phyloP scores from a whole-genome alignment of 1,140 invertebrate genomes.

The Sipha flava region DNA sequence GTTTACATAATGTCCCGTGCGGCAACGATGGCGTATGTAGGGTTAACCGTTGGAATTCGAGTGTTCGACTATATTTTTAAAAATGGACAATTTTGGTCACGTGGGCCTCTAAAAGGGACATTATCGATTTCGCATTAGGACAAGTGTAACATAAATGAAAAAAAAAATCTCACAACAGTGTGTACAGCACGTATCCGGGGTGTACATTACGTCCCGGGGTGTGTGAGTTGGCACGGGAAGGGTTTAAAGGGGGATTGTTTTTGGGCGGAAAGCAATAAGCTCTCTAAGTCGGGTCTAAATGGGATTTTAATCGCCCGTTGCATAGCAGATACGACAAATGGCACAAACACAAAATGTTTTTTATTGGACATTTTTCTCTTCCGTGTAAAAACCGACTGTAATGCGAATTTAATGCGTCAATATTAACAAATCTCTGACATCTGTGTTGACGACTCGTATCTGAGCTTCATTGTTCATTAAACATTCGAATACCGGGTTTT shows the following conservation, averaged over 20 bases:
- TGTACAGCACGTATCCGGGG: conserved; percentile 3
- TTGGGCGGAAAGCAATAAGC: conserved; percentile 28
- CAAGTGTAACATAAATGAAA: conserved; percentile 11
- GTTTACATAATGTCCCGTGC: neutral
- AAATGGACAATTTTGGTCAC: neutral
- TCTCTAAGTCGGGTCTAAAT: conserved; percentile 30
- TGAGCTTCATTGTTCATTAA: conserved; percentile 22
- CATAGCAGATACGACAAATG: conserved; percentile 25
- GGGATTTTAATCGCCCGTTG: conserved; percentile 21
- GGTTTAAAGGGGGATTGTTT: conserved; percentile 13
- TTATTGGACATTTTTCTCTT: conserved; percentile 11
- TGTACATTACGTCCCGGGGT: conserved; percentile 8
- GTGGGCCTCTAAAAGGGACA: neutral
- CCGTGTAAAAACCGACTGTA: conserved; percentile 8
- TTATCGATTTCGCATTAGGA: conserved; percentile 31
- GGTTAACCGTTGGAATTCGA: neutral
- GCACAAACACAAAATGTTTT: conserved; percentile 19
- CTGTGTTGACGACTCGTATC: neutral
- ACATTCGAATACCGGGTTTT: neutral
- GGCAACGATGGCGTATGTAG: neutral
- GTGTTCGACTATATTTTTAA: neutral
- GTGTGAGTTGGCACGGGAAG: conserved; percentile 13
- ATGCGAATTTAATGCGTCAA: conserved; percentile 23
- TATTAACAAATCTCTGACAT: neutral
- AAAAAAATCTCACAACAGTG: conserved; percentile 7